Evolutionary conservation across 1,140 invertebrate genomes (phyloP).

Genomic region (Drosophila teissieri): DNA sequence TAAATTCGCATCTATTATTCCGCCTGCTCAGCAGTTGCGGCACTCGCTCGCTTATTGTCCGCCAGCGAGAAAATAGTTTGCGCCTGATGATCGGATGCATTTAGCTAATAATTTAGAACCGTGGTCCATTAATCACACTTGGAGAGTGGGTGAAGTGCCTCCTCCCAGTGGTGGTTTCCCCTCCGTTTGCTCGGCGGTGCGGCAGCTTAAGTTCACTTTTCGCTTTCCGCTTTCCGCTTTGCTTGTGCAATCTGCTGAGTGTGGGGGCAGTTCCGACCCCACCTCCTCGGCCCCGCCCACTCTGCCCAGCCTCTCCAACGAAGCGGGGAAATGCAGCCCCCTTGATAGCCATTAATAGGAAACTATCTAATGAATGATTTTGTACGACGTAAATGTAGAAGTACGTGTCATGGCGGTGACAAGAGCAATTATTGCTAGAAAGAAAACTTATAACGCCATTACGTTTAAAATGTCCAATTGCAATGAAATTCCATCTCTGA

Average conservation of each 20-base stretch:
- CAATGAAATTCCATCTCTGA: no score
- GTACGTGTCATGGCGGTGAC: neutral
- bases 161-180: conserved; percentile 9
- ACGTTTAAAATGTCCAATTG: no score
- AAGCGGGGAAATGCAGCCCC: neutral
- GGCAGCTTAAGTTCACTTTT: no score
- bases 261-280: neutral
- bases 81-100: conserved; percentile 21
- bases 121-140: conserved; percentile 44
- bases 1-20: neutral
- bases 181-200: neutral
- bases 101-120: conserved; percentile 19
- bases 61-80: conserved; percentile 8
- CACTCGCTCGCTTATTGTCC: conserved; percentile 23
- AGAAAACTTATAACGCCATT: no score
- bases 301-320: neutral
- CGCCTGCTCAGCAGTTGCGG: neutral
- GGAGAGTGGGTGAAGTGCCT: conserved; percentile 1
- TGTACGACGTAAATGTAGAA: neutral
- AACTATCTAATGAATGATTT: neutral
- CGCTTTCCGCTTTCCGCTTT: no score
- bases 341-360: neutral
- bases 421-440: no score
- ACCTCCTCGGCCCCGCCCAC: neutral
- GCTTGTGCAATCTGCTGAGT: conserved; percentile 29